Percentiles rank a stretch among this genome's conserved stretches.
phyloP scores from a whole-genome alignment of 2,888 invertebrate species.

The Sarcophaga rosellei region DNA sequence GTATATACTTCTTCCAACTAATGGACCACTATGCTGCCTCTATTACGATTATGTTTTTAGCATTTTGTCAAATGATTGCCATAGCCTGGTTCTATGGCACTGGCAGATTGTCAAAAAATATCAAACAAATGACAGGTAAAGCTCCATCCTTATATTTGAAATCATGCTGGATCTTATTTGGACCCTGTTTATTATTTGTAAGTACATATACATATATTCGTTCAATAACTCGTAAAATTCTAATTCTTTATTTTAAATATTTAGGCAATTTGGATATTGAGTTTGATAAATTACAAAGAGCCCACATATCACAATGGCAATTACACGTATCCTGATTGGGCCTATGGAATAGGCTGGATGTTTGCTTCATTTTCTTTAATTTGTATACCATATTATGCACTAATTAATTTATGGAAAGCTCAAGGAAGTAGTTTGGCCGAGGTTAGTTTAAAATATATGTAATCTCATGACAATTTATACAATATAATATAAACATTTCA shows the following conservation, averaged over 20 bases:
- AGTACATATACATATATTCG: conserved; percentile 70
- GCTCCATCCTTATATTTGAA: conserved; percentile 91
- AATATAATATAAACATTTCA: background rate
- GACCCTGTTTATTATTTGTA: conserved; percentile 90
- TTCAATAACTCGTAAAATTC: too few species aligned
- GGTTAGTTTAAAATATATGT: conserved; percentile 82
- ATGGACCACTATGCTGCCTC: conserved; percentile 97
- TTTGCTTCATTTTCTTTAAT: conserved; percentile 91
- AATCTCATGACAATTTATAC: background rate
- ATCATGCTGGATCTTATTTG: conserved; percentile 91
- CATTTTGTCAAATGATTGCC: conserved; percentile 95
- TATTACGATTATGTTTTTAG: conserved; percentile 94
- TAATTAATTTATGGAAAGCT: conserved; percentile 87
- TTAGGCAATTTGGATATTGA: conserved; percentile 93
- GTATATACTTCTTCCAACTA: conserved; percentile 94
- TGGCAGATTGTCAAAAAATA: conserved; percentile 89
- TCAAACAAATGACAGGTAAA: conserved; percentile 94
- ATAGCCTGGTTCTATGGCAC: conserved; percentile 96
- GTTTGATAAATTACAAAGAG: conserved; percentile 92
- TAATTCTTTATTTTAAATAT: conserved; percentile 62
- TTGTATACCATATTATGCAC: conserved; percentile 92
- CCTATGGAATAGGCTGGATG: conserved; percentile 91
- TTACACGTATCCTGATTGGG: conserved; percentile 92
- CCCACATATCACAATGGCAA: conserved; percentile 91
- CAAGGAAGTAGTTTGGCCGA: conserved; percentile 87